Evolutionary conservation across 2,888 invertebrate species (phyloP).

Genomic region (Chymomyza fuscimana): DNA sequence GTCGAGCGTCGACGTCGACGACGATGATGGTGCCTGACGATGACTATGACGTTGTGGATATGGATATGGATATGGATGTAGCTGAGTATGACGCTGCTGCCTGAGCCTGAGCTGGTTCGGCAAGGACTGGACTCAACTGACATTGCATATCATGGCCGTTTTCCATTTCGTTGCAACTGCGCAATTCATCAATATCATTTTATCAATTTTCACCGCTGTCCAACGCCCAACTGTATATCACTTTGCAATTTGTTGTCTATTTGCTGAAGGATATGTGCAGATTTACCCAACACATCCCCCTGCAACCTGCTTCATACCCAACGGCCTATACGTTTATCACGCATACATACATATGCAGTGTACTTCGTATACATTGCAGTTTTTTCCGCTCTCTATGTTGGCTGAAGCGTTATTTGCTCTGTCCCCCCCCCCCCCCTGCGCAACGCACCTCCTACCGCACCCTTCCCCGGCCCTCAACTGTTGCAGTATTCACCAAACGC

Average conservation of each 20-base stretch:
- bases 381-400: constrained; percentile 30
- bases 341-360: background rate
- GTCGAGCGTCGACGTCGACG: constrained; percentile 50
- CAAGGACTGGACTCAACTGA: constrained; percentile 9
- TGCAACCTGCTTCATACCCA: background rate
- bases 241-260: constrained; percentile 74
- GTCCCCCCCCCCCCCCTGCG: constrained; percentile 10
- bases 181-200: constrained; percentile 79
- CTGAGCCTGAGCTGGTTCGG: background rate
- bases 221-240: constrained; percentile 56
- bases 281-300: constrained; percentile 46
- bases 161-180: constrained; percentile 46
- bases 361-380: constrained; percentile 45
- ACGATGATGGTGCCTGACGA: constrained; percentile 41
- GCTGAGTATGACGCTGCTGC: background rate
- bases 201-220: constrained; percentile 77
- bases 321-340: constrained; percentile 52
- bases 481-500: constrained; percentile 47
- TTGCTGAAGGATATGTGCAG: constrained; percentile 71
- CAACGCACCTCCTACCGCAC: background rate
- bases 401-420: constrained; percentile 51
- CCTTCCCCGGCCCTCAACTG: constrained; percentile 38
- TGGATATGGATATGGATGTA: background rate
- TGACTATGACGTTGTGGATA: constrained; percentile 11
- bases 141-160: constrained; percentile 18